Evolutionary conservation across 2,797 vertebrate genomes (phyloP), one percentile per base, ranked within the genome.

Genomic region (Erethizon dorsatum): DNA sequence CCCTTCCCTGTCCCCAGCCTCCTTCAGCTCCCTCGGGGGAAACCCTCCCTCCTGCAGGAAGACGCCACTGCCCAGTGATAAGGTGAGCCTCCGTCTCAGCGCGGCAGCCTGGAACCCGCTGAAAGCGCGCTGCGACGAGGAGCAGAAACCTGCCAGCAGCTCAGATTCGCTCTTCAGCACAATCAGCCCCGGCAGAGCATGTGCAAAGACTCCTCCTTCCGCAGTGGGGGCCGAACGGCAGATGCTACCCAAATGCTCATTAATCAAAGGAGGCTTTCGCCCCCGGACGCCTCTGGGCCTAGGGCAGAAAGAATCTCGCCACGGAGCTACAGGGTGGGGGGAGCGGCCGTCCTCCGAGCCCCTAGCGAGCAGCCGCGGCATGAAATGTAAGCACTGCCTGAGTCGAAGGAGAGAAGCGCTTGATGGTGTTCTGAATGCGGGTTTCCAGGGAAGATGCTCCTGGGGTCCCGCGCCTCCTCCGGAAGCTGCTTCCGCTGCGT

Each of bases 81-180:
- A 52, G 8, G 1, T 2, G 33, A 65, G 80, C 54, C 75, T 79
- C 57, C 31, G 56, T 47, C 84, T 78, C 0, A 26, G n/a, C 52
- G 12, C 47, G 15, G n/a, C 82, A 59, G 91, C 63, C 37, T n/a
- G 22, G 91, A 95, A 73, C 59, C 85, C 83, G 82, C 92, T 8
- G 56, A 92, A 86, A 94, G 92, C 20, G 6, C 22, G 37, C n/a
- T 24, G 73, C 28, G 91, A 61, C 86, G 57, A 78, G 4, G n/a
- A 83, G 47, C 83, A n/a, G 61, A 69, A 83, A 79, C 75, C 94
- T 77, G 79, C 79, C 77, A 9, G 91, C 54, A 37, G 84, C 93
- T 87, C 50, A 67, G 73, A 89, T 61, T 88, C 41, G n/a, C 83
- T 59, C 91, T 67, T 80, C 67, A 13, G 77, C 93, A 17, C 45